Evolutionary conservation across 2,888 invertebrate genomes (phyloP), one percentile per base, ranked within the genome.

Genomic region (Agrotis puta): DNA sequence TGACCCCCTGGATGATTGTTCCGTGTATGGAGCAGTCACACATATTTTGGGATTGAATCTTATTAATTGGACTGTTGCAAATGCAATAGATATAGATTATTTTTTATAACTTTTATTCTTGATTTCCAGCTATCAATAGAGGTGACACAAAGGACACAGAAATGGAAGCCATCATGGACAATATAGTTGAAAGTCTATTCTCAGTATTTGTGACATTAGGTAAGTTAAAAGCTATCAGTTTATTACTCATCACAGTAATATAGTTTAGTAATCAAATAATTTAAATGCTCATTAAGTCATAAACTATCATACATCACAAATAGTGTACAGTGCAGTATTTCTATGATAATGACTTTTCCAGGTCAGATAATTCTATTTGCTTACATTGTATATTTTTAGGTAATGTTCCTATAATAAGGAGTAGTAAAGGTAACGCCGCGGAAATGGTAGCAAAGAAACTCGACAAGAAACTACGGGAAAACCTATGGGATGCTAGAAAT

Each of bases 361-460:
- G 20, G 5, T 16, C 50, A 9, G 6, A 22, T 13, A 27, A 2
- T 22, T 47, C 16, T 1, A 14, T 20, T 5, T 22, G 7, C 22
- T 24, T 18, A 18, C 3, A 27, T 24, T 45, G 1, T 43, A 58
- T n/a, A 66, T 62, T 90, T 91, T 59, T 85, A 97, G 98, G 98
- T 70, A 97, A 97, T 89, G 98, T 99, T 63, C 99, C 99, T n/a
- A 97, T 99, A 68, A 99, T 99, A 87, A 96, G 99, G 84, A 98
- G 99, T 93, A 99, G 99, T 11, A 97, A 98, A 92, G 99, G 99
- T 63, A 99, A 99, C 95, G 99, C 99, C 0, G 99, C 99, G 0
- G 99, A 99, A 96, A 99, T 99, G 98, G 99, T 99, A 0, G 99
- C 99, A 0, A 98, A 98, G 92, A 99, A 99, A 93, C 96, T 99